These are phyloP conservation scores for Drosophila ironensis DNA, from an alignment of 1,140 invertebrate species.

Conservation along the genomic window DNA sequence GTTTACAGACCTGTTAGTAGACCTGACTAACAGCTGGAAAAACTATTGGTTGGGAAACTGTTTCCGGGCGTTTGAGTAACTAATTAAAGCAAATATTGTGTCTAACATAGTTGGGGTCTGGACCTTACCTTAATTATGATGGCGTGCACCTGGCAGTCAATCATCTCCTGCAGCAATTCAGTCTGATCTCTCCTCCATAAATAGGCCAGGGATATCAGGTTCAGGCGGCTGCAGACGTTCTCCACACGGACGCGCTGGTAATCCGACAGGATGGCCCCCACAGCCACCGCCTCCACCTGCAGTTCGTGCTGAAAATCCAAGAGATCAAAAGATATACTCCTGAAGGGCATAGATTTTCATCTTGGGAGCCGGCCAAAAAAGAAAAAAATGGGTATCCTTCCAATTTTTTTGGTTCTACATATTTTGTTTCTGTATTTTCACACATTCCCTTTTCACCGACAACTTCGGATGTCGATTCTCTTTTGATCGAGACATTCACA, in stretches of 20 bases:
- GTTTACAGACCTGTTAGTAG: too few species aligned
- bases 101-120: not conserved
- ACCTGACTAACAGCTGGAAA: too few species aligned
- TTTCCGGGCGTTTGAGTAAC: too few species aligned
- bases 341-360: not conserved
- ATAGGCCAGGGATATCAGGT: conserved; percentile 94
- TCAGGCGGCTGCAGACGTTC: conserved; percentile 97
- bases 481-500: too few species aligned
- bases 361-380: too few species aligned
- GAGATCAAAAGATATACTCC: too few species aligned
- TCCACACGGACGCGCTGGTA: conserved; percentile 98
- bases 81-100: not conserved
- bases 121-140: conserved; percentile 93
- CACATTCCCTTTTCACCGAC: too few species aligned
- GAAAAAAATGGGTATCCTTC: too few species aligned
- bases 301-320: conserved; percentile 88
- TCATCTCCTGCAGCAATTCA: conserved; percentile 98
- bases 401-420: too few species aligned
- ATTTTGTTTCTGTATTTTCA: too few species aligned
- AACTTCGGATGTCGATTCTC: too few species aligned
- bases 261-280: conserved; percentile 98
- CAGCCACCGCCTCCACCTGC: conserved; percentile 94
- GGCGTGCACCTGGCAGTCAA: conserved; percentile 94
- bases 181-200: conserved; percentile 97
- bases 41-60: too few species aligned